Evolutionary conservation across 2,888 invertebrate genomes (phyloP).

Genomic region (Sthenelais limicola): DNA sequence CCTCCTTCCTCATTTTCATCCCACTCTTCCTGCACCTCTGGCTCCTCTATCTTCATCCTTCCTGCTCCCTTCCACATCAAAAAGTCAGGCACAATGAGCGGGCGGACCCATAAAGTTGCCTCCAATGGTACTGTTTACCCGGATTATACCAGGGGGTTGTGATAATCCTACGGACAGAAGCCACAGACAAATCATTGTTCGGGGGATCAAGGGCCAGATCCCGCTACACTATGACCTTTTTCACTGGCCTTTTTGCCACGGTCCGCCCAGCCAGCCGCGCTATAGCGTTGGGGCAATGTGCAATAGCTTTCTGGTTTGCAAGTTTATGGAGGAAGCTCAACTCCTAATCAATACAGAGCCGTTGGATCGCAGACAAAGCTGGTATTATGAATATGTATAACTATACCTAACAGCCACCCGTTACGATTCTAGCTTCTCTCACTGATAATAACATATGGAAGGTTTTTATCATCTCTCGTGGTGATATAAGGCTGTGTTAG

Average conservation of each 20-base stretch:
- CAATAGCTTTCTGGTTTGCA: slow-evolving; percentile 24
- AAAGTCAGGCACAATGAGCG: too few species aligned
- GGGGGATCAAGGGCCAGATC: slow-evolving; percentile 25
- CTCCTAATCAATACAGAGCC: slow-evolving; percentile 23
- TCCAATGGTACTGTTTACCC: not conserved
- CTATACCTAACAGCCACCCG: too few species aligned
- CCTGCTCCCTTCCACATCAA: too few species aligned
- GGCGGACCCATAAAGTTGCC: slow-evolving; percentile 1
- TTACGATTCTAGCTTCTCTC: too few species aligned
- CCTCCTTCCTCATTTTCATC: not conserved
- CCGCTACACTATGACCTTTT: slow-evolving; percentile 19
- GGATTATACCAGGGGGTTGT: slow-evolving; percentile 10
- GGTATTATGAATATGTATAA: not conserved
- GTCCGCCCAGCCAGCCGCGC: not conserved
- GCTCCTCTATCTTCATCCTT: not conserved
- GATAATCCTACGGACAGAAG: slow-evolving; percentile 10
- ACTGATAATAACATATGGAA: too few species aligned
- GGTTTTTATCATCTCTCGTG: slow-evolving; percentile 26
- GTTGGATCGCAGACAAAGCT: not conserved
- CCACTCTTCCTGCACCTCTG: not conserved
- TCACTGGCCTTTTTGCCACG: slow-evolving; percentile 12
- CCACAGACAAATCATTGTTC: slow-evolving; percentile 27
- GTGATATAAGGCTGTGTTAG: not conserved
- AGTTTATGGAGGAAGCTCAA: slow-evolving; percentile 21
- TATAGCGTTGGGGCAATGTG: not conserved